Conservation (phyloP, 2,888 invertebrate species). For the Iselma pallidipennis region DNA sequence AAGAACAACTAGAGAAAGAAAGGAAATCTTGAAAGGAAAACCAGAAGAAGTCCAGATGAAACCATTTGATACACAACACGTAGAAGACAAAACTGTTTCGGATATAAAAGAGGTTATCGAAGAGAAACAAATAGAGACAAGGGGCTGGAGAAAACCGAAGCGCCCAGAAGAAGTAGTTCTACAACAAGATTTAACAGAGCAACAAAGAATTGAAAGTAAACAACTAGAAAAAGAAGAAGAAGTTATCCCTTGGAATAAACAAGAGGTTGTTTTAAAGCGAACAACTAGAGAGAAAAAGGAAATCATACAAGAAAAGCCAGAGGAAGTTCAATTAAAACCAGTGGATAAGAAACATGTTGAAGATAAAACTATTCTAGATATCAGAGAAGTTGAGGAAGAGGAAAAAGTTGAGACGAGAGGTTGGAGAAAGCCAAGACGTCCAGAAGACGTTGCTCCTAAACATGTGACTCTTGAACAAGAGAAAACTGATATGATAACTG, state of each 20-base stretch:
- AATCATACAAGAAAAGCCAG: conserved; percentile 6
- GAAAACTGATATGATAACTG: background rate
- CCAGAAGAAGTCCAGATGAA: conserved; percentile 44
- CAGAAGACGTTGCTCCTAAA: background rate
- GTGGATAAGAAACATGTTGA: conserved; percentile 39
- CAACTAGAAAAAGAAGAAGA: conserved; percentile 2
- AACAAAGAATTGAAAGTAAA: background rate
- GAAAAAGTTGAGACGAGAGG: conserved; percentile 1
- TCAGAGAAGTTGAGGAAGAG: conserved; percentile 6
- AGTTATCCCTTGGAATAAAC: too few relatives aligned
- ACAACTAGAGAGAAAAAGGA: too few relatives aligned
- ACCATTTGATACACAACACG: conserved; percentile 43
- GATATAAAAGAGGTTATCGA: conserved; percentile 9
- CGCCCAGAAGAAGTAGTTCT: background rate
- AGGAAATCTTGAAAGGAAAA: conserved; percentile 55
- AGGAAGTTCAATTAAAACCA: conserved; percentile 30
- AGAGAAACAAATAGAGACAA: background rate
- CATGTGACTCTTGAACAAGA: background rate
- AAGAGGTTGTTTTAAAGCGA: too few relatives aligned
- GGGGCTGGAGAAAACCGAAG: conserved; percentile 21
- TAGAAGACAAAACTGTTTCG: background rate
- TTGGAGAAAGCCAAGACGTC: conserved; percentile 19
- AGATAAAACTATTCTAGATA: conserved; percentile 1
- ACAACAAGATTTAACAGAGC: background rate
- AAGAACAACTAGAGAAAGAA: conserved; percentile 50